Base-by-base conservation (phyloP, 64 coral and sea anemone species). In the Montipora efflorescens region DNA sequence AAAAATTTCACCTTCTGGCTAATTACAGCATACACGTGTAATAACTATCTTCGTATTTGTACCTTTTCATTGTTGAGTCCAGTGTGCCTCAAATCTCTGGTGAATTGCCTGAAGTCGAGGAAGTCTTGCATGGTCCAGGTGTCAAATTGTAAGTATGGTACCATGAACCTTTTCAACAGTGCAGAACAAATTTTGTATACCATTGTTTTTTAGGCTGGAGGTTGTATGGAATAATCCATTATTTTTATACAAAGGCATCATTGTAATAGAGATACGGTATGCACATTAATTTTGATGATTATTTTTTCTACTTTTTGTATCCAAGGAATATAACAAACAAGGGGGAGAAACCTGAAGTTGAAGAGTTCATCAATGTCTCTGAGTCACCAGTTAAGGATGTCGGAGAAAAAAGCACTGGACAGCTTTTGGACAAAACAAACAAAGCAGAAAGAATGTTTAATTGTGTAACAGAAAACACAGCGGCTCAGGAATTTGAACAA, bases 41-140 rank as follows among this genome's bases (percentile, higher is more conserved):
- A 36, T 36, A 36, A 36, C 36, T 36, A 36, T 36, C 36, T 36
- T 36, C 0, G 36, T 36, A 36, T 36, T 36, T 36, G 36, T 22
- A 19, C 12, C 9, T 51, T 77, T 89, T 79, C 51, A 45, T 62
- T 45, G 91, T 89, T 28, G 92, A 97, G 57, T 91, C 92, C 4
- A 97, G 92, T 82, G 59, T 90, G 55, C 80, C 77, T 8, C 88
- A 84, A n/a, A 88, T 92, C 23, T 83, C 76, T 68, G 8, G 47
- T 18, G 92, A 97, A 62, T 13, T 81, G 49, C 82, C 70, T 70
- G 87, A 91, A 58, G 69, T 92, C 70, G 92, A 92, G 77, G 92
- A 97, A 79, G 72, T 88, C 13, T 20, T 51, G 10, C 44, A 53
- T 20, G 87, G 75, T 77, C 55, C 53, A 8, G 53, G 50, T 16